Percentiles rank a stretch among this genome's conserved stretches.
Evolutionary conservation across 2,797 vertebrate species (phyloP).

Genomic region (Hydrophis major): DNA sequence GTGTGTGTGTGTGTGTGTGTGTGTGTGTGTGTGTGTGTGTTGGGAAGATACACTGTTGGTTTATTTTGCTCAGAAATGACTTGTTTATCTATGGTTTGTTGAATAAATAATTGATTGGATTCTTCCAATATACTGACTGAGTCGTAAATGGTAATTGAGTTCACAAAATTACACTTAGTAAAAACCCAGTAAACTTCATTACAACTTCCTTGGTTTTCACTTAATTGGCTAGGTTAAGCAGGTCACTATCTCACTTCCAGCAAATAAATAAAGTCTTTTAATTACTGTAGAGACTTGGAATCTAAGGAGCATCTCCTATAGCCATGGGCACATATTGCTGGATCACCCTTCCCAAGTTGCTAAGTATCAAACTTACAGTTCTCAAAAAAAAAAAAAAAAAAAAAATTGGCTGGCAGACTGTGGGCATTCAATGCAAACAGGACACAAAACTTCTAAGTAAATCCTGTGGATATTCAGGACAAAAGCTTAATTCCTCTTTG

Average conservation of each 20-base stretch:
- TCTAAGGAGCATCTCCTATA: rapidly evolving
- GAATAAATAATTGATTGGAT: background rate
- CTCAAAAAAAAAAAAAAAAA: background rate
- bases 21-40: background rate
- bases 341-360: too few relatives aligned
- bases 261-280: background rate
- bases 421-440: background rate
- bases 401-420: background rate
- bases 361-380: background rate
- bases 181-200: background rate
- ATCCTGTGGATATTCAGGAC: background rate
- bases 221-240: background rate
- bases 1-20: background rate
- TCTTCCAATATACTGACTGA: background rate
- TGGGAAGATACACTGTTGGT: background rate
- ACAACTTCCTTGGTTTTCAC: background rate
- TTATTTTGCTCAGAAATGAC: background rate
- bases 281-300: background rate
- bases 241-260: background rate
- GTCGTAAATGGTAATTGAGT: background rate
- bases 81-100: background rate
- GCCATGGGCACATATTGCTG: background rate
- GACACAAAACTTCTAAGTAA: background rate
- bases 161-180: background rate
- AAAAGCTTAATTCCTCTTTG: rapidly evolving